These are phyloP conservation scores for Pseudoips prasinana DNA, from an alignment of 2,888 invertebrate genomes.

Conservation along the genomic window DNA sequence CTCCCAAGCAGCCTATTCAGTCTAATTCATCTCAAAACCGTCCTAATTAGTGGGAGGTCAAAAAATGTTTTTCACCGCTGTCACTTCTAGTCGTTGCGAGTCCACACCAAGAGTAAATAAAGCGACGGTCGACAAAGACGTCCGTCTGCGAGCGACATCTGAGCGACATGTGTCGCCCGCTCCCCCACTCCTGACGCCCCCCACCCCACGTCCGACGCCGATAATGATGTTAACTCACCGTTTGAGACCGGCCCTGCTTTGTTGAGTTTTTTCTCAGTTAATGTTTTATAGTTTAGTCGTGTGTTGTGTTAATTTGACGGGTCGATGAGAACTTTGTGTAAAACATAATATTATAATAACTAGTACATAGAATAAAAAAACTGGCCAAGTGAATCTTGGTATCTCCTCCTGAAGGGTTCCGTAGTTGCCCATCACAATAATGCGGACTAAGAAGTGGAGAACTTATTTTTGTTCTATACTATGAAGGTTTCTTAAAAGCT, in stretches of 20 bases:
- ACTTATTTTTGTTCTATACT: too few relatives aligned
- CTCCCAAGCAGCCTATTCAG: conserved; percentile 7
- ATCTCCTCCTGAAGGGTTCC: too few relatives aligned
- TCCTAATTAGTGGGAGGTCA: conserved; percentile 46
- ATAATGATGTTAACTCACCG: conserved; percentile 80
- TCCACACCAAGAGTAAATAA: conserved; percentile 66
- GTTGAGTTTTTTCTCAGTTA: conserved; percentile 71
- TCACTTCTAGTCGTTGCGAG: conserved; percentile 67
- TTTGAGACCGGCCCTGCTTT: conserved; percentile 66
- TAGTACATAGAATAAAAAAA: too few relatives aligned
- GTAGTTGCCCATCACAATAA: too few relatives aligned
- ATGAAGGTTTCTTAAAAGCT: too few relatives aligned
- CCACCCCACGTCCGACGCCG: conserved; percentile 54
- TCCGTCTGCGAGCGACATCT: conserved; percentile 79
- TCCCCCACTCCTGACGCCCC: conserved; percentile 28
- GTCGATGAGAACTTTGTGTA: conserved; percentile 4
- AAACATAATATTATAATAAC: too few relatives aligned
- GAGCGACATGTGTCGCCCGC: conserved; percentile 78
- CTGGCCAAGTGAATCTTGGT: too few relatives aligned
- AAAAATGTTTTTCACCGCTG: conserved; percentile 50
- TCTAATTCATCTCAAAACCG: conserved; percentile 24
- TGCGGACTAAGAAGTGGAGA: too few relatives aligned
- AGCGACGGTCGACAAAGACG: conserved; percentile 79
- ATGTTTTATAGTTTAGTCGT: conserved; percentile 38
- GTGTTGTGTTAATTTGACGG: conserved; percentile 29